Evolutionary conservation across 2,888 invertebrate species (phyloP).

Genomic region (Eugnorisma glareosa): DNA sequence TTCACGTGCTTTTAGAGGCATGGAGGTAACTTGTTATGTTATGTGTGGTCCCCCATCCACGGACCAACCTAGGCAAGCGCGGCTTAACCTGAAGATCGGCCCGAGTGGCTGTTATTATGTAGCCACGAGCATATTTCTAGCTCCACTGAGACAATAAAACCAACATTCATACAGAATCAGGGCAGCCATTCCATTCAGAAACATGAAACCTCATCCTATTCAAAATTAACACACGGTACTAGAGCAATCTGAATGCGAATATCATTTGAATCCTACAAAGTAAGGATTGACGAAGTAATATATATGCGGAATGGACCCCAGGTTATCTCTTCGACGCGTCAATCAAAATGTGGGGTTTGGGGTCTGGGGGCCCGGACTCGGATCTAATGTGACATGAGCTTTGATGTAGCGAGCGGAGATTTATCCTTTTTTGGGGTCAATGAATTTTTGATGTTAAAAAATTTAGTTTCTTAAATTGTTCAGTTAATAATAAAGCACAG

Average conservation of each 20-base stretch:
- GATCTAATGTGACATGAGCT: constrained; percentile 45
- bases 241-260: constrained; percentile 57
- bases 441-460: constrained; percentile 1
- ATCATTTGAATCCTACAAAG: constrained; percentile 59
- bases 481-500: not conserved
- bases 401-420: constrained; percentile 29
- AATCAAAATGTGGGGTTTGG: constrained; percentile 54
- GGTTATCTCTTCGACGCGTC: constrained; percentile 68
- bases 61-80: too few relatives aligned
- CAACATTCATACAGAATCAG: not conserved
- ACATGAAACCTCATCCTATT: constrained; percentile 12
- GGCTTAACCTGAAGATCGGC: too few relatives aligned
- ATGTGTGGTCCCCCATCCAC: too few relatives aligned
- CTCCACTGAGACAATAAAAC: not conserved
- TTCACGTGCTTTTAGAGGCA: not conserved
- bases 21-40: too few relatives aligned
- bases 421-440: constrained; percentile 6
- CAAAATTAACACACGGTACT: constrained; percentile 24
- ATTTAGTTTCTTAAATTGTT: not conserved
- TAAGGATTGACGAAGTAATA: constrained; percentile 70
- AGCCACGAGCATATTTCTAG: not conserved
- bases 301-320: constrained; percentile 70
- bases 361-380: constrained; percentile 19
- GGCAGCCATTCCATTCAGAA: constrained; percentile 12
- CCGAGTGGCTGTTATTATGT: not conserved